A percentile compares a stretch with the other conserved stretches of the same genome.
Conservation (phyloP, 2,888 invertebrate species). For the Erpobdella octoculata region DNA sequence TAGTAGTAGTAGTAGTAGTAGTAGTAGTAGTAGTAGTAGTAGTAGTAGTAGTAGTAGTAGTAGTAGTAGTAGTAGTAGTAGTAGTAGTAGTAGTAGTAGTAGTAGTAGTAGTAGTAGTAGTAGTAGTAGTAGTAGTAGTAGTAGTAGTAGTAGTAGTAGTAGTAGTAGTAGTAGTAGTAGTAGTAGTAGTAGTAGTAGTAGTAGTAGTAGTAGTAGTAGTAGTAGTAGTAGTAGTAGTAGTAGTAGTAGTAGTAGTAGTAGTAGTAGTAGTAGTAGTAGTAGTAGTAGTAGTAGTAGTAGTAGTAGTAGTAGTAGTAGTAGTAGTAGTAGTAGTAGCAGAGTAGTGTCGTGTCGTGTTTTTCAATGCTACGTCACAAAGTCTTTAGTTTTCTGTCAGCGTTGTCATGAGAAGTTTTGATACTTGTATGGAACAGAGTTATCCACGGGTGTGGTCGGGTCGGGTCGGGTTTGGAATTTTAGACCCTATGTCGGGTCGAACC, state of each 20-base stretch:
- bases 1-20: slow-evolving; percentile 16
- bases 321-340: slow-evolving; percentile 12
- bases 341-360: too few relatives aligned
- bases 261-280: slow-evolving; percentile 15
- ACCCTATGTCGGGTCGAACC: too few relatives aligned
- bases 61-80: slow-evolving; percentile 12
- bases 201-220: slow-evolving; percentile 13
- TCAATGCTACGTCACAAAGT: too few relatives aligned
- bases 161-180: slow-evolving; percentile 12
- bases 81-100: slow-evolving; percentile 11
- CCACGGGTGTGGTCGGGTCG: too few relatives aligned
- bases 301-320: slow-evolving; percentile 12
- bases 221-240: slow-evolving; percentile 12
- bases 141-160: slow-evolving; percentile 17
- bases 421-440: too few relatives aligned
- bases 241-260: slow-evolving; percentile 15
- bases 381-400: too few relatives aligned
- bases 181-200: slow-evolving; percentile 15
- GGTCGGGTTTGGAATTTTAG: too few relatives aligned
- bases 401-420: too few relatives aligned
- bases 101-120: slow-evolving; percentile 14
- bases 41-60: slow-evolving; percentile 14
- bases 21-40: slow-evolving; percentile 16
- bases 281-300: slow-evolving; percentile 12
- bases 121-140: slow-evolving; percentile 9